These are phyloP conservation scores for Cheilosia soror DNA, from an alignment of 2,888 invertebrate species.

Conservation along the genomic window DNA sequence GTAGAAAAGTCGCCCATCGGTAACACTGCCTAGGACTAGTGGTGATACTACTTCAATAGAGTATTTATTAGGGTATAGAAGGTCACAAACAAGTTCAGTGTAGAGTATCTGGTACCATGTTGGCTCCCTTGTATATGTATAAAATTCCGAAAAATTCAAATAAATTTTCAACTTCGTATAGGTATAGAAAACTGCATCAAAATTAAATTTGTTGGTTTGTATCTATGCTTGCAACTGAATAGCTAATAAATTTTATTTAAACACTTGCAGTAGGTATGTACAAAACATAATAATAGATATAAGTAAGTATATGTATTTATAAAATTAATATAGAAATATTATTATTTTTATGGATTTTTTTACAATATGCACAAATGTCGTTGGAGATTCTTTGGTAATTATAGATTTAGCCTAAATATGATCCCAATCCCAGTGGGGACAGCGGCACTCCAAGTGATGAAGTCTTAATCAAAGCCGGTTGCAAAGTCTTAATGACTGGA, in stretches of 20 bases:
- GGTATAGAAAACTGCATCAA: constrained; percentile 2
- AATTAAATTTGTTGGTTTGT: not conserved
- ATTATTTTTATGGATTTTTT: too few species aligned
- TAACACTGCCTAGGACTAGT: too few species aligned
- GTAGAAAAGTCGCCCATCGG: too few species aligned
- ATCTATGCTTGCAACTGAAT: not conserved
- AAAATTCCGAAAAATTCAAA: too few species aligned
- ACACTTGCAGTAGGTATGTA: constrained; percentile 11
- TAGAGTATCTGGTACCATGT: too few species aligned
- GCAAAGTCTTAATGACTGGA: constrained; percentile 61
- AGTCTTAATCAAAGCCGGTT: constrained; percentile 39
- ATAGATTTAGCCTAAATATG: constrained; percentile 14
- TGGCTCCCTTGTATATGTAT: too few species aligned
- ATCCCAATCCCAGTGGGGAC: not conserved
- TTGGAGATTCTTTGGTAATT: not conserved
- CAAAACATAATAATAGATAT: not conserved
- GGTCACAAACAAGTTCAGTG: too few species aligned
- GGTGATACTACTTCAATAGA: too few species aligned
- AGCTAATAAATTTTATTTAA: constrained; percentile 6
- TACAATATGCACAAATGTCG: too few species aligned
- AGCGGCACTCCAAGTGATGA: not conserved
- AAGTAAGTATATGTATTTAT: not conserved
- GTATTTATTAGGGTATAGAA: too few species aligned
- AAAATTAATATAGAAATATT: not conserved
- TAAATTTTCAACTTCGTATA: too few species aligned